A percentile compares a stretch with the other conserved stretches of the same genome.
phyloP scores from a whole-genome alignment of 1,140 invertebrate genomes.

The Amphibalanus amphitrite region DNA sequence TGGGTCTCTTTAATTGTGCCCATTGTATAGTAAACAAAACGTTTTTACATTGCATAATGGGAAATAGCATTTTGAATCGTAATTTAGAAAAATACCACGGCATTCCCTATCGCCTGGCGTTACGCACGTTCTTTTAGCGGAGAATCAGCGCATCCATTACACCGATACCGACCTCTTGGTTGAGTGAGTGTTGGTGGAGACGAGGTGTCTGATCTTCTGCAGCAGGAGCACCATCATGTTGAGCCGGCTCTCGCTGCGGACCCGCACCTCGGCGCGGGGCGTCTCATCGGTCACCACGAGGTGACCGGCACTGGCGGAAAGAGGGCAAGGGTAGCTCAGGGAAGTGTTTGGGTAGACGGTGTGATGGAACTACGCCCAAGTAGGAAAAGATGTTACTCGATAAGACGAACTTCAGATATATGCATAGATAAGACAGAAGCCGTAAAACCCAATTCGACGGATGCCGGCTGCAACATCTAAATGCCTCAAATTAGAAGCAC shows the following conservation, averaged over 20 bases:
- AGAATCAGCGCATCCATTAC: neutral
- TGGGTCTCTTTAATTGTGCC: neutral
- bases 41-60: neutral
- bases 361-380: too few relatives aligned
- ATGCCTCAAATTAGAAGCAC: too few relatives aligned
- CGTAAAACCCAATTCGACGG: too few relatives aligned
- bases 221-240: conserved; percentile 2
- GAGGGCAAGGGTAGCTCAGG: too few relatives aligned
- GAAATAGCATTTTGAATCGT: too few relatives aligned
- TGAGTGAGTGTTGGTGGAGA: neutral
- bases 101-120: neutral
- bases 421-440: too few relatives aligned
- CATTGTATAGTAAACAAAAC: neutral
- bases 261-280: neutral
- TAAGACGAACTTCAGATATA: too few relatives aligned
- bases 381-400: too few relatives aligned
- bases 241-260: neutral
- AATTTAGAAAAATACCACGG: too few relatives aligned
- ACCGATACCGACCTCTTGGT: neutral
- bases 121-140: neutral
- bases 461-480: too few relatives aligned
- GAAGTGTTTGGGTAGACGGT: too few relatives aligned
- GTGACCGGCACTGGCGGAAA: neutral
- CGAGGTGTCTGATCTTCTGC: neutral
- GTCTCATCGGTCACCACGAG: neutral